Conservation (phyloP, 2,888 invertebrate genomes). For the Apomyelois bistriatella region DNA sequence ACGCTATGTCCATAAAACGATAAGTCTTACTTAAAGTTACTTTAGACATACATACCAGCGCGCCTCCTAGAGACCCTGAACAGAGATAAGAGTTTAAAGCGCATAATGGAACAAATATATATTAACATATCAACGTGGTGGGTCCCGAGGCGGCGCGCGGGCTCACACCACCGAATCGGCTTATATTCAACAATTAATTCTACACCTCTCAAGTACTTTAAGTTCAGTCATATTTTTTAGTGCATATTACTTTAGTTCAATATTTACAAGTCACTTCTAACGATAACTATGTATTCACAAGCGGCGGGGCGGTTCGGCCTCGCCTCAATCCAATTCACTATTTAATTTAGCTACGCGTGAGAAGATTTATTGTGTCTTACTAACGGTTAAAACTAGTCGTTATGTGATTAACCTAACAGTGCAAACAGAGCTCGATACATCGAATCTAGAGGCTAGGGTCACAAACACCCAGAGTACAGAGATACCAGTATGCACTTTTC, state of each 20-base stretch:
- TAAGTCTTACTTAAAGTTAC: slow-evolving; percentile 49
- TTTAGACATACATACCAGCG: slow-evolving; percentile 56
- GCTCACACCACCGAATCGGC: slow-evolving; percentile 43
- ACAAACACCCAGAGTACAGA: neutral
- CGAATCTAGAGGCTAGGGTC: slow-evolving; percentile 31
- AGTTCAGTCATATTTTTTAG: slow-evolving; percentile 72
- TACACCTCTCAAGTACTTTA: slow-evolving; percentile 49
- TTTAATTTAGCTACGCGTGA: slow-evolving; percentile 55
- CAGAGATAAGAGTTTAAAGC: slow-evolving; percentile 68
- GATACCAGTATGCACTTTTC: neutral
- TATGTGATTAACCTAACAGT: slow-evolving; percentile 56
- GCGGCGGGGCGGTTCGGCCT: slow-evolving; percentile 36
- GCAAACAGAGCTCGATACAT: slow-evolving; percentile 47
- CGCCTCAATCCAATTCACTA: slow-evolving; percentile 38
- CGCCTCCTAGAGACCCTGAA: slow-evolving; percentile 44
- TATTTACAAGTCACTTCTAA: slow-evolving; percentile 68
- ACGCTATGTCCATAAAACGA: slow-evolving; percentile 50
- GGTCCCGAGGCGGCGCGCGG: slow-evolving; percentile 35
- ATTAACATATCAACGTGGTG: slow-evolving; percentile 49
- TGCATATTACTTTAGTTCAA: slow-evolving; percentile 52
- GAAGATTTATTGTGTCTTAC: slow-evolving; percentile 53
- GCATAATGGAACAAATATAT: slow-evolving; percentile 62
- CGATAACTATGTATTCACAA: slow-evolving; percentile 61
- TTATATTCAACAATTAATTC: slow-evolving; percentile 60
- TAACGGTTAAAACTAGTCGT: slow-evolving; percentile 57